Percentiles rank a stretch among this genome's conserved stretches.
Evolutionary conservation across 2,113 vertebrate species (phyloP).

Genomic region (Heterotilapia buettikoferi): DNA sequence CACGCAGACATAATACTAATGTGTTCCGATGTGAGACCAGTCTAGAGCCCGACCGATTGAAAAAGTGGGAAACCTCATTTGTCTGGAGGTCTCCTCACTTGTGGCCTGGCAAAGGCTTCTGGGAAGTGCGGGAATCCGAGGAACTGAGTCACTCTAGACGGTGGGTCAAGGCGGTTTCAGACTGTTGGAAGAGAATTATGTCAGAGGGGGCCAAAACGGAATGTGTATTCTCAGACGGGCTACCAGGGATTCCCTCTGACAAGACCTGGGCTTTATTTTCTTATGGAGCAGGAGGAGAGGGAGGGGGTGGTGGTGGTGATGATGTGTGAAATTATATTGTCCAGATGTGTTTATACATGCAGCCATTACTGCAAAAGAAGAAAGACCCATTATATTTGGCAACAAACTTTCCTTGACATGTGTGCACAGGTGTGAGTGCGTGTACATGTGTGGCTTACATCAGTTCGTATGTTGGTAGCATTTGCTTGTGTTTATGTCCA

Average conservation of each 20-base stretch:
- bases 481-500: neutral
- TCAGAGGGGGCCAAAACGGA: constrained; percentile 32
- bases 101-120: constrained; percentile 56
- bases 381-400: constrained; percentile 24
- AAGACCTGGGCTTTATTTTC: constrained; percentile 58
- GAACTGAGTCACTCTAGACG: constrained; percentile 61
- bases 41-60: constrained; percentile 8
- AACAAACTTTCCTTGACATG: neutral
- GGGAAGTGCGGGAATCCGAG: constrained; percentile 61
- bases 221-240: constrained; percentile 63
- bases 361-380: constrained; percentile 10
- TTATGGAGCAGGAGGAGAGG: neutral
- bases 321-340: constrained; percentile 63
- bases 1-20: constrained; percentile 33
- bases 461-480: neutral
- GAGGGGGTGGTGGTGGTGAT: constrained; percentile 19
- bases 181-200: constrained; percentile 49
- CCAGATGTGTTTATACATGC: constrained; percentile 61
- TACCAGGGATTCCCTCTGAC: constrained; percentile 69
- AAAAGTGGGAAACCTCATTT: constrained; percentile 59
- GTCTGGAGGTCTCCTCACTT: constrained; percentile 54
- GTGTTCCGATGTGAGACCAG: constrained; percentile 42
- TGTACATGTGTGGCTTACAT: neutral
- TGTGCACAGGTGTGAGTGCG: neutral
- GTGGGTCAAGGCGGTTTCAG: constrained; percentile 57